Evolutionary conservation across 2,113 vertebrate genomes (phyloP).

Genomic region (Pundamilia nyererei): DNA sequence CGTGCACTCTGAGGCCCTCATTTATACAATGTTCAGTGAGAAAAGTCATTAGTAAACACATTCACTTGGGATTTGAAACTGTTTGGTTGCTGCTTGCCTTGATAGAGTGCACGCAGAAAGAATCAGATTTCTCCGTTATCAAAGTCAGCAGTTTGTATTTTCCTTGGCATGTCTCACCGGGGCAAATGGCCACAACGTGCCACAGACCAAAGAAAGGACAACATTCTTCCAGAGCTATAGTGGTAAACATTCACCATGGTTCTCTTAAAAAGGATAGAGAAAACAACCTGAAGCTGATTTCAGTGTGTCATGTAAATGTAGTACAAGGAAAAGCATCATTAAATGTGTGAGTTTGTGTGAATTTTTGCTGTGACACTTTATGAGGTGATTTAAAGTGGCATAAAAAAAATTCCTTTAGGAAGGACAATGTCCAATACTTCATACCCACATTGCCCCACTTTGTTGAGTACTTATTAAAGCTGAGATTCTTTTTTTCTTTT

Average conservation of each 20-base stretch:
- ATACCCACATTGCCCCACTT: background rate
- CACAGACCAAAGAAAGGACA: conserved; percentile 39
- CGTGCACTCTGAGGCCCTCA: conserved; percentile 4
- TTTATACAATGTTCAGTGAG: conserved; percentile 27
- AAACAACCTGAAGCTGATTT: conserved; percentile 17
- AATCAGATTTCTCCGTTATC: conserved; percentile 52
- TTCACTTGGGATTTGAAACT: conserved; percentile 12
- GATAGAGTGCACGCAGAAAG: conserved; percentile 3
- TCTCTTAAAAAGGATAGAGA: conserved; percentile 5
- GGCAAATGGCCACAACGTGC: conserved; percentile 20
- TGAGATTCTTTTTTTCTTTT: background rate
- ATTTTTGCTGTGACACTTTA: background rate
- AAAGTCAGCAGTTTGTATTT: conserved; percentile 58
- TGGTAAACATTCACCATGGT: background rate
- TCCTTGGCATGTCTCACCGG: conserved; percentile 26
- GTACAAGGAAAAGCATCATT: background rate
- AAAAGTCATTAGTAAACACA: conserved; percentile 34
- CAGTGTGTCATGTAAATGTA: background rate
- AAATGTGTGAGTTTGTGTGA: background rate
- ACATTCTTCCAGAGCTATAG: conserved; percentile 34
- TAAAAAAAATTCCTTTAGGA: background rate
- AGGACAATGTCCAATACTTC: background rate
- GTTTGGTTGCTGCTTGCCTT: background rate
- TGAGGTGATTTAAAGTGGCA: background rate
- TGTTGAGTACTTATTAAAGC: background rate